These are phyloP conservation scores for Hydrotaea cyrtoneurina DNA, from an alignment of 2,888 invertebrate species.

Conservation along the genomic window DNA sequence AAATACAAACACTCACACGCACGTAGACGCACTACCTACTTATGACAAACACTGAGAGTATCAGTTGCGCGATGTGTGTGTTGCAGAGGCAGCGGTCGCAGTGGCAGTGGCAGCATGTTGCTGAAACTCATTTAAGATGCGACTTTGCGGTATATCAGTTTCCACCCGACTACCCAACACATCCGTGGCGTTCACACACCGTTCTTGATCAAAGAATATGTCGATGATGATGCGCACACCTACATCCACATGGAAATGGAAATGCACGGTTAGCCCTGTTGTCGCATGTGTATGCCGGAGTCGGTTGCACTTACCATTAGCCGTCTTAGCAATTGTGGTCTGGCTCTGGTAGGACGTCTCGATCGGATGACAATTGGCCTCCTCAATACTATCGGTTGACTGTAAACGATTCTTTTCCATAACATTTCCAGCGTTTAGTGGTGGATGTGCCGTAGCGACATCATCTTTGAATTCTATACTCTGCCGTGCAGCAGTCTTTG, in stretches of 20 bases:
- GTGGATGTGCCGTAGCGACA: neutral
- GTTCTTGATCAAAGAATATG: conserved; percentile 75
- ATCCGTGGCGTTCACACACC: conserved; percentile 69
- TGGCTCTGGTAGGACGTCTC: conserved; percentile 76
- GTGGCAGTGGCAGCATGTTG: conserved; percentile 69
- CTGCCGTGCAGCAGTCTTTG: neutral
- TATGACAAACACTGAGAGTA: neutral
- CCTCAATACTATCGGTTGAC: conserved; percentile 59
- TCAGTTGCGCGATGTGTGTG: neutral
- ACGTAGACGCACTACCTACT: neutral
- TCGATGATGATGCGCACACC: conserved; percentile 79
- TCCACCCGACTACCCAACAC: conserved; percentile 78
- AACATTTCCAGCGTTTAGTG: conserved; percentile 43
- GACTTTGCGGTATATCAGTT: conserved; percentile 79
- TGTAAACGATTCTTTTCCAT: conserved; percentile 45
- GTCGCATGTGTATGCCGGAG: neutral
- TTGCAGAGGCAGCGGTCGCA: neutral
- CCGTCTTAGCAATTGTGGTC: conserved; percentile 78
- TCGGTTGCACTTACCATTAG: conserved; percentile 72
- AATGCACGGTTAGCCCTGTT: too few species aligned
- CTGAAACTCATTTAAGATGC: conserved; percentile 78
- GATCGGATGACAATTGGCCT: conserved; percentile 58
- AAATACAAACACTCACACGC: too few species aligned
- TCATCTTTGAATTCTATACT: conserved; percentile 42
- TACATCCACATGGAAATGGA: conserved; percentile 57